A percentile compares a stretch with the other conserved stretches of the same genome.
phyloP scores from a whole-genome alignment of 2,113 vertebrate species.

The Ibidorhyncha struthersii region DNA sequence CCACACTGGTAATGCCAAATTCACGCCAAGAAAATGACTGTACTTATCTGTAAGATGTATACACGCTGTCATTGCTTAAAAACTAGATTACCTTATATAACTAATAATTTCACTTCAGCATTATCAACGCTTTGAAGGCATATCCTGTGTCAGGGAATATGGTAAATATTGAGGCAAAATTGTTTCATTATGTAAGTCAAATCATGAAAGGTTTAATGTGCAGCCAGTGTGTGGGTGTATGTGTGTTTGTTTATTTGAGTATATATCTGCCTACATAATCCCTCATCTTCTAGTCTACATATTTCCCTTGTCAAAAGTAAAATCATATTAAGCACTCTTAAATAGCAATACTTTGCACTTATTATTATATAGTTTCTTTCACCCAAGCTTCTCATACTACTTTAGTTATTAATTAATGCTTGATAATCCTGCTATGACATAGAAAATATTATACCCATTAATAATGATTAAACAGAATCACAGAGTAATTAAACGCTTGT shows the following conservation, averaged over 20 bases:
- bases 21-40: neutral
- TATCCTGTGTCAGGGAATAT: neutral
- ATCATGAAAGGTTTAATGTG: neutral
- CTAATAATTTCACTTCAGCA: neutral
- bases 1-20: neutral
- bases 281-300: neutral
- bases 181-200: neutral
- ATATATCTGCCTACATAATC: neutral
- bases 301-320: conserved; percentile 6
- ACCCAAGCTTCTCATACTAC: neutral
- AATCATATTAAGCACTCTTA: neutral
- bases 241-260: conserved; percentile 27
- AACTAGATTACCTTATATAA: neutral
- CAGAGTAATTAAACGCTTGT: neutral
- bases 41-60: neutral
- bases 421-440: neutral
- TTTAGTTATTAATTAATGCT: neutral
- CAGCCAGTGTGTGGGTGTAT: neutral
- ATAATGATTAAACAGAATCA: neutral
- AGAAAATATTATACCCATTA: neutral
- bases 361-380: neutral
- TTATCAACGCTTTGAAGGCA: neutral
- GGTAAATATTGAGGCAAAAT: conserved; percentile 12
- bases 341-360: neutral
- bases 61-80: neutral